Conservation (phyloP, 1,140 invertebrate genomes). For the Calycopis cecrops region DNA sequence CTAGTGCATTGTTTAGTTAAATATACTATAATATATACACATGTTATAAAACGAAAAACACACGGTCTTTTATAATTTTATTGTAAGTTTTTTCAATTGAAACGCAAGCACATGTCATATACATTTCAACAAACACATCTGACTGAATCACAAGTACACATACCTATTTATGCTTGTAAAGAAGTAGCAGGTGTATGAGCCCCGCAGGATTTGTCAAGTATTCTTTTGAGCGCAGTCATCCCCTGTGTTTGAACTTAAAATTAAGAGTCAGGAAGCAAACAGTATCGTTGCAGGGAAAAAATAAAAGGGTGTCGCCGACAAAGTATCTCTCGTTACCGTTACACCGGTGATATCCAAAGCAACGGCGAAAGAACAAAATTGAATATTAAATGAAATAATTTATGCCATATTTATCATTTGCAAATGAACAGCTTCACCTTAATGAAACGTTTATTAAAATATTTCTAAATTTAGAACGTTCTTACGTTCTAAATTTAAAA, state of each 20-base stretch:
- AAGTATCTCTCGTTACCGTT: constrained; percentile 54
- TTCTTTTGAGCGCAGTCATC: constrained; percentile 62
- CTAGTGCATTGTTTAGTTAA: no score
- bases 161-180: constrained; percentile 8
- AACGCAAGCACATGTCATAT: no score
- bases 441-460: constrained; percentile 56
- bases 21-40: no score
- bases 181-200: constrained; percentile 37
- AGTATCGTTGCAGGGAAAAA: constrained; percentile 62
- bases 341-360: constrained; percentile 50
- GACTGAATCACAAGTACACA: no score
- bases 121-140: no score
- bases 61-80: no score
- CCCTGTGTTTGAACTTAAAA: constrained; percentile 68
- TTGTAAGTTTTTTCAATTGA: no score
- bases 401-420: constrained; percentile 75
- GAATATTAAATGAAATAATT: constrained; percentile 75
- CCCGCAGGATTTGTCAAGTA: constrained; percentile 54
- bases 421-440: constrained; percentile 71
- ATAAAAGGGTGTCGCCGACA: constrained; percentile 62
- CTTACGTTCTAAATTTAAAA: no score
- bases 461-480: constrained; percentile 14
- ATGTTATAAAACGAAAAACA: no score
- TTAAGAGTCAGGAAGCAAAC: constrained; percentile 65
- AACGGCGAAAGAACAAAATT: constrained; percentile 66